Conservation (phyloP, 2,797 vertebrate species). For the Buphagus erythrorhynchus region DNA sequence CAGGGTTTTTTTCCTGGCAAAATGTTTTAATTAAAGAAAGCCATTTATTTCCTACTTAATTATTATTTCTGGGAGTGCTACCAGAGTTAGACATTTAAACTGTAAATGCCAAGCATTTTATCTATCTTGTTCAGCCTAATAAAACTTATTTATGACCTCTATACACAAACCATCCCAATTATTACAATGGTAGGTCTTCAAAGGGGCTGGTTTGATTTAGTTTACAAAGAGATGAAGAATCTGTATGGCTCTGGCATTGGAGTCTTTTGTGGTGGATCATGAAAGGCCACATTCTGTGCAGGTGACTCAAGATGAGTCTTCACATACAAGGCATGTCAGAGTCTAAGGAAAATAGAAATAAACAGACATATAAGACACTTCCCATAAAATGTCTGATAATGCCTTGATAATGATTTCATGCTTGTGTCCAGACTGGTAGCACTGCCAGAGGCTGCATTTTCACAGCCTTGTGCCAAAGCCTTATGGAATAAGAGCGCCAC, state of each 20-base stretch:
- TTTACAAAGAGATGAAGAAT: background rate
- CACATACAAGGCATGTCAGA: background rate
- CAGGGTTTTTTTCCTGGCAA: background rate
- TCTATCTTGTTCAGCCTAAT: background rate
- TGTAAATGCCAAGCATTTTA: background rate
- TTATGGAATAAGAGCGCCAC: background rate
- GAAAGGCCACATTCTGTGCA: background rate
- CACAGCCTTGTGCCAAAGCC: background rate
- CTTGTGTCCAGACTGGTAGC: background rate
- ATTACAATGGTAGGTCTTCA: background rate
- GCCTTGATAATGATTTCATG: background rate
- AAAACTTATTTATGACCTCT: background rate
- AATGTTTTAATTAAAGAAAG: background rate
- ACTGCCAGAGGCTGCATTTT: background rate
- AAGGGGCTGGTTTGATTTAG: background rate
- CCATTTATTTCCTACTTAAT: background rate
- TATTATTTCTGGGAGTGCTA: background rate
- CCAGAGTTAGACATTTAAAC: background rate
- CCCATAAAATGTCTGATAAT: background rate
- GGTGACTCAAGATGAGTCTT: background rate
- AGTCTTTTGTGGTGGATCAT: background rate
- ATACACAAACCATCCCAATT: background rate
- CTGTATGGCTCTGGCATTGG: background rate
- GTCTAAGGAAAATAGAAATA: background rate
- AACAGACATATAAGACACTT: background rate